These are phyloP conservation scores for Ceriagrion tenellum DNA, from an alignment of 2,888 invertebrate genomes.

Conservation along the genomic window DNA sequence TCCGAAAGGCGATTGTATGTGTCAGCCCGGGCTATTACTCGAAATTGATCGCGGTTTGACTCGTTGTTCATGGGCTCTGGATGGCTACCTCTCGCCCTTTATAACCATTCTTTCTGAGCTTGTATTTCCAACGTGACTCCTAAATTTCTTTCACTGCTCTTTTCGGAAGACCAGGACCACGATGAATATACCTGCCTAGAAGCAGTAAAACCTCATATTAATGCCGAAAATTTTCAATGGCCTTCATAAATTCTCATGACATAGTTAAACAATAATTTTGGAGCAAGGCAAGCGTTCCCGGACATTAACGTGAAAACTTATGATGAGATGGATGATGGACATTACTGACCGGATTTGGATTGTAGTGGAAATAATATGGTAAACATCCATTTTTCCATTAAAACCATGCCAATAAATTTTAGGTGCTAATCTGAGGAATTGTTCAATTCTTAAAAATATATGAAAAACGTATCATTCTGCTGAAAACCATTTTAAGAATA, in stretches of 20 bases:
- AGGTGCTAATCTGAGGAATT: too few relatives aligned
- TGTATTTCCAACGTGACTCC: background rate
- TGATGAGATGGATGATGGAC: too few relatives aligned
- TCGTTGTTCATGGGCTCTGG: background rate
- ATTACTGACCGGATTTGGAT: too few relatives aligned
- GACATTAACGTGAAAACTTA: too few relatives aligned
- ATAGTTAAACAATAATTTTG: background rate
- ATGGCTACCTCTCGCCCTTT: background rate
- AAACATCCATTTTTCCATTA: too few relatives aligned
- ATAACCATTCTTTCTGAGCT: background rate
- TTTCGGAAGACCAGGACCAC: background rate
- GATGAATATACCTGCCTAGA: background rate
- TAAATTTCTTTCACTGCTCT: background rate
- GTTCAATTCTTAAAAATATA: too few relatives aligned
- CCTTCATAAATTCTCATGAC: background rate
- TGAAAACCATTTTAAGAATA: too few relatives aligned
- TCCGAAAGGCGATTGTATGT: background rate
- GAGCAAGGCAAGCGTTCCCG: background rate
- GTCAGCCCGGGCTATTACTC: slow-evolving; percentile 6
- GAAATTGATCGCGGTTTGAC: background rate
- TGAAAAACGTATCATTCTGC: too few relatives aligned
- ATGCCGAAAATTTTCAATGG: background rate
- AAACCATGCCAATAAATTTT: too few relatives aligned
- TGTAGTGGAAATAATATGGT: too few relatives aligned
- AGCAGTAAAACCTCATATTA: background rate